A percentile compares a stretch with the other conserved stretches of the same genome.
Conservation (phyloP, 2,797 vertebrate species). For the Holocentrus rufus region DNA sequence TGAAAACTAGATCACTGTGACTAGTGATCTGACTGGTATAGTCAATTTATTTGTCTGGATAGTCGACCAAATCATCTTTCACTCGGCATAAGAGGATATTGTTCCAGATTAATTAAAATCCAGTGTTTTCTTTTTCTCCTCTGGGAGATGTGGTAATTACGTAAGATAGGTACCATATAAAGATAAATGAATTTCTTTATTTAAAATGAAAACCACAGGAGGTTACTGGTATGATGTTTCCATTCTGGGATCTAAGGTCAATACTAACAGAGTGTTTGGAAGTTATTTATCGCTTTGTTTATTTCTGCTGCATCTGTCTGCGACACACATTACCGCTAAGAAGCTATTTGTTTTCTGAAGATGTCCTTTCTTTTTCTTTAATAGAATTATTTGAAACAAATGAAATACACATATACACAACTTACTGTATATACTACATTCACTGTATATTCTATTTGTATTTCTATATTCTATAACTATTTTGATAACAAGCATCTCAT, state of each 20-base stretch:
- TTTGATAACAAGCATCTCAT: constrained; percentile 12
- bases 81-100: neutral
- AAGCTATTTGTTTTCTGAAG: neutral
- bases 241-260: constrained; percentile 42
- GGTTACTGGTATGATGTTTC: constrained; percentile 20
- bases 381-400: constrained; percentile 8
- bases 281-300: constrained; percentile 17
- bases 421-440: constrained; percentile 16
- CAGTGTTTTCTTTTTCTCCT: constrained; percentile 7
- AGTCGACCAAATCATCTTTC: neutral
- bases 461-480: no score
- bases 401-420: neutral
- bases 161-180: neutral
- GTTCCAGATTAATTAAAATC: neutral
- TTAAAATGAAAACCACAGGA: constrained; percentile 25
- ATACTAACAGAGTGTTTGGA: constrained; percentile 7
- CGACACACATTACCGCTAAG: neutral
- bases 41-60: neutral
- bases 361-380: neutral
- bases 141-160: neutral
- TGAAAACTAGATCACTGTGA: neutral
- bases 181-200: constrained; percentile 27
- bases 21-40: neutral
- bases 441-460: no score
- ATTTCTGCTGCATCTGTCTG: neutral